Percentiles rank a stretch among this genome's conserved stretches.
Conservation (phyloP, 2,888 invertebrate genomes). For the Mactromeris polynyma region DNA sequence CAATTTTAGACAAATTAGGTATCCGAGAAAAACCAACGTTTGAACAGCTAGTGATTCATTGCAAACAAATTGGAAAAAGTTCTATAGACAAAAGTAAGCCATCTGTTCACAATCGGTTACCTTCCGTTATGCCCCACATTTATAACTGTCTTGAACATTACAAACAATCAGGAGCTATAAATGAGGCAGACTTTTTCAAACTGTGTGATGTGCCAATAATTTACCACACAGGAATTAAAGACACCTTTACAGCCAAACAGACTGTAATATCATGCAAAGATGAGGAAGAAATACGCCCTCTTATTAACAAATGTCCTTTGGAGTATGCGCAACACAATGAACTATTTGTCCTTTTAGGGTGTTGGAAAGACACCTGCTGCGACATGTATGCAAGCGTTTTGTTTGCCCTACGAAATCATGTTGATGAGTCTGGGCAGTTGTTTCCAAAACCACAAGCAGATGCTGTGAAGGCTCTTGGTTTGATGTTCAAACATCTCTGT, state of each 20-base stretch:
- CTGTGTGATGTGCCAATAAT: background rate
- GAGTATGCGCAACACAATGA: background rate
- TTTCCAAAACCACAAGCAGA: background rate
- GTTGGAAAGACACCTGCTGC: background rate
- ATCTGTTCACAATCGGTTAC: background rate
- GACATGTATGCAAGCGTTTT: background rate
- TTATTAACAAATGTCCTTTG: background rate
- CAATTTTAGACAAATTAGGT: background rate
- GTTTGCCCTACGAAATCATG: background rate
- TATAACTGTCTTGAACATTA: background rate
- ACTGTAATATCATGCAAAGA: background rate
- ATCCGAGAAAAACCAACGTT: background rate
- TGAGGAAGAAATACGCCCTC: background rate
- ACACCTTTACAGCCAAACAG: background rate
- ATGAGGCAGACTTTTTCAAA: background rate
- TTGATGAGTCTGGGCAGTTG: background rate
- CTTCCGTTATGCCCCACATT: background rate
- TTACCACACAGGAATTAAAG: background rate
- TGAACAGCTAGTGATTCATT: background rate
- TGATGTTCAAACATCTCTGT: background rate
- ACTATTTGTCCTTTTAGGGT: background rate
- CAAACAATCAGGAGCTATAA: background rate
- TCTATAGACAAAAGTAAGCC: background rate
- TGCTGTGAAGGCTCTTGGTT: background rate
- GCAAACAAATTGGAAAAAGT: background rate